phyloP scores from a whole-genome alignment of 2,888 invertebrate genomes.

The Lacanobia wlatinum region DNA sequence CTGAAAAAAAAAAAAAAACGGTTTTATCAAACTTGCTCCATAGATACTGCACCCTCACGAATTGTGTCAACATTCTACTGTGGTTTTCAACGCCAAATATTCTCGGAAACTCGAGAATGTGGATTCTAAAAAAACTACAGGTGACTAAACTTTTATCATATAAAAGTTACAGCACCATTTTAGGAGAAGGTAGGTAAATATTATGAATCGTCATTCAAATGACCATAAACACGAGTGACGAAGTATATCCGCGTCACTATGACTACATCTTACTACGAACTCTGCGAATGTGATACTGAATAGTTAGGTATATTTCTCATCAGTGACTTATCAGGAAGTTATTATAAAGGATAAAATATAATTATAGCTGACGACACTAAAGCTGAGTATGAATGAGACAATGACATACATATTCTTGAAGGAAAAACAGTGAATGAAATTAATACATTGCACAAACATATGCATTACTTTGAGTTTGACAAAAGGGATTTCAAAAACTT shows the following conservation, averaged over 20 bases:
- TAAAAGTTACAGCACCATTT: conserved; percentile 1
- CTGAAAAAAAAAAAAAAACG: conserved; percentile 69
- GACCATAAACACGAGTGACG: conserved; percentile 6
- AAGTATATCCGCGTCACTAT: conserved; percentile 19
- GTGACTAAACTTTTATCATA: conserved; percentile 5
- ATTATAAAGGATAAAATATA: conserved; percentile 32
- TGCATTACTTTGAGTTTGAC: background rate
- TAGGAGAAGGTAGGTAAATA: conserved; percentile 25
- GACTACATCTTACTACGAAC: conserved; percentile 31
- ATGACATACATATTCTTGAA: conserved; percentile 15
- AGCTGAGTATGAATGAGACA: conserved; percentile 2
- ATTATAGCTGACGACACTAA: conserved; percentile 19
- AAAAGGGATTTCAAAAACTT: background rate
- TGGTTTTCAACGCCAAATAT: background rate
- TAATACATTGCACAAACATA: background rate
- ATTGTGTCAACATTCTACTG: background rate
- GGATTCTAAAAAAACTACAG: background rate
- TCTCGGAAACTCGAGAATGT: background rate
- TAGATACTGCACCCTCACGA: background rate
- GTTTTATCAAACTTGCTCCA: background rate
- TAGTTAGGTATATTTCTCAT: conserved; percentile 32
- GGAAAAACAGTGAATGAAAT: conserved; percentile 7
- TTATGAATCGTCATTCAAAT: conserved; percentile 31
- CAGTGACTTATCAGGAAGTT: conserved; percentile 52
- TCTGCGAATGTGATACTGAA: background rate